Base-by-base conservation (phyloP, 2,888 invertebrate genomes). In the Choristoneura rosaceana region DNA sequence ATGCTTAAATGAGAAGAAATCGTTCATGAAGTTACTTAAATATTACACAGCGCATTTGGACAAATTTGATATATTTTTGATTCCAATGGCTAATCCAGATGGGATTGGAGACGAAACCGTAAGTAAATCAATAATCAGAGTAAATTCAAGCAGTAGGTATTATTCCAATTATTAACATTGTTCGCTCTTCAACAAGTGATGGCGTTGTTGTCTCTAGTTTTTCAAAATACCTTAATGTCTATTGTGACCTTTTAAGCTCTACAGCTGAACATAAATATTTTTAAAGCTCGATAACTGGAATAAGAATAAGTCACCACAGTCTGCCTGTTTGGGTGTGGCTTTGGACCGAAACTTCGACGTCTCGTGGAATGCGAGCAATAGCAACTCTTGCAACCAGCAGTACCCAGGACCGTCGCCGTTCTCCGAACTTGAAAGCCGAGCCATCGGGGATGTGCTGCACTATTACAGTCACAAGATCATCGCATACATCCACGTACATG, bases 21-120 rank as follows among this genome's bases (percentile, higher is more conserved):
- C 75, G 1, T 84, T 90, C 3, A 71, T 64, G 63, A 71, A 71
- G 25, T 80, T 93, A 0, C 10, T 91, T 0, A 78, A 81, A 0
- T 87, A 83, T 75, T 93, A 93, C 75, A 75, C 87, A 2, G 71
- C 74, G 0, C 85, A 90, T 84, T 81, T 93, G 76, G 84, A 91
- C 52, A 84, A 87, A 60, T 93, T 92, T 69, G 92, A 93, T 70
- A 90, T 93, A 81, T 93, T 82, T 77, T 41, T 92, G 14, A 86
- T 93, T 73, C 93, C 93, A 0, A 75, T 93, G 80, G 92, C 89
- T 0, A 93, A 93, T 80, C 93, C 93, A 9, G 93, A 93, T 74
- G 93, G 92, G 0, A 78, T 78, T 41, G 55, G 65, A n/a, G 25
- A 78, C 77, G 70, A 67, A 75, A 74, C 60, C 7, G 59, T 70